Base-by-base conservation (phyloP, 2,888 invertebrate genomes). In the Nomada ferruginata region DNA sequence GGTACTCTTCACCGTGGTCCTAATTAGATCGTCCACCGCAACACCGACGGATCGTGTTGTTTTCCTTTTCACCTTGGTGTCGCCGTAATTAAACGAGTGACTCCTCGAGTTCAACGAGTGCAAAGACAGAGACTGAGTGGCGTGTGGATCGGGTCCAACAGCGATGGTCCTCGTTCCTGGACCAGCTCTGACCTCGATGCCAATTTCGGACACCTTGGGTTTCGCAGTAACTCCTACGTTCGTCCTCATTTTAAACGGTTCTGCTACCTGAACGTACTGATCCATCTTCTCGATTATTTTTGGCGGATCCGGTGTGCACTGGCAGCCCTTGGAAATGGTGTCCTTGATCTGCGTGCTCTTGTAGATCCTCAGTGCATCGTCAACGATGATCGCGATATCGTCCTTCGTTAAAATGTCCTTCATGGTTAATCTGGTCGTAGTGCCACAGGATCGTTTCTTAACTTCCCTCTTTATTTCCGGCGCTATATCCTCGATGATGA, bases 31-130 rank as follows among this genome's bases (percentile, higher is more conserved):
- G 7, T 89, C 89, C 0, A 92, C 92, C 70, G 77, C 84, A 3
- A 90, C 84, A 1, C 90, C 91, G 0, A 93, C 83, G 9, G 91
- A 91, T 55, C 88, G 92, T 3, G 72, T 87, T 13, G 78, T 53
- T 44, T 65, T 87, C 3, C 75, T 73, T 20, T 81, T 94, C 0
- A 94, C 89, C 84, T 94, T 94, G 68, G 95, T 95, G 66, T 95
- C 95, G 2, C 95, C 95, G 87, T 95, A 94, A 89, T 95, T 95
- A 87, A 96, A 96, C 0, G 96, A 95, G 82, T 95, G 95, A 89
- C 95, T 96, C 72, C 95, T 93, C 2, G 94, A 94, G 65, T 92
- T 94, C 89, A 95, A 91, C 76, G 94, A 94, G 42, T 94, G 93
- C 42, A 95, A 90, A 1, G 95, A 95, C 47, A 95, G 91, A 1